phyloP scores from a whole-genome alignment of 2,797 vertebrate species.

The Oreortyx pictus region DNA sequence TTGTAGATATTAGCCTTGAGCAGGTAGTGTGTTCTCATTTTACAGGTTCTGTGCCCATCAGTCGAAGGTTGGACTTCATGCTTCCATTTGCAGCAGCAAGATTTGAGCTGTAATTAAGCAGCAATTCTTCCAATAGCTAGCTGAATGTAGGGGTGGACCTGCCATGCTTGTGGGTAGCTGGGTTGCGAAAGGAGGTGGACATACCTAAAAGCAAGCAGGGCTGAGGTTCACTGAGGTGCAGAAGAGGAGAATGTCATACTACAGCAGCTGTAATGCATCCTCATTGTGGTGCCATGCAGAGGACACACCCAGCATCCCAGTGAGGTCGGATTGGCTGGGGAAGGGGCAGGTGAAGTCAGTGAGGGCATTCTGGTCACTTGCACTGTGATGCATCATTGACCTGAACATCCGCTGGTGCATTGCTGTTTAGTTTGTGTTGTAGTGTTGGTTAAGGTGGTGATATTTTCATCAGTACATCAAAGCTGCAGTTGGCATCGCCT shows the following conservation, averaged over 20 bases:
- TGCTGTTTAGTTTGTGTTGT: background rate
- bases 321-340: background rate
- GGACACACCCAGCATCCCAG: background rate
- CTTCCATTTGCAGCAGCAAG: background rate
- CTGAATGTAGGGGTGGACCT: background rate
- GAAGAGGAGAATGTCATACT: background rate
- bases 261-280: background rate
- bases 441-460: background rate
- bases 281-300: background rate
- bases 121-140: background rate
- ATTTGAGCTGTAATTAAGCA: background rate
- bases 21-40: background rate
- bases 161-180: background rate
- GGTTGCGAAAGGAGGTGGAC: background rate
- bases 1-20: background rate
- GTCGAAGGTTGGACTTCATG: background rate
- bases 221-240: background rate
- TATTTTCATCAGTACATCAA: background rate
- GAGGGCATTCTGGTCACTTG: background rate
- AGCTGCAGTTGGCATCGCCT: background rate
- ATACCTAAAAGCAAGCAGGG: background rate
- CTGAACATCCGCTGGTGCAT: background rate
- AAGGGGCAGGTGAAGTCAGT: background rate
- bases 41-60: background rate
- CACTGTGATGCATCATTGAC: background rate